Percentiles rank a stretch among this genome's conserved stretches.
Evolutionary conservation across 2,888 invertebrate genomes (phyloP).

Genomic region (Drosophila tripunctata): DNA sequence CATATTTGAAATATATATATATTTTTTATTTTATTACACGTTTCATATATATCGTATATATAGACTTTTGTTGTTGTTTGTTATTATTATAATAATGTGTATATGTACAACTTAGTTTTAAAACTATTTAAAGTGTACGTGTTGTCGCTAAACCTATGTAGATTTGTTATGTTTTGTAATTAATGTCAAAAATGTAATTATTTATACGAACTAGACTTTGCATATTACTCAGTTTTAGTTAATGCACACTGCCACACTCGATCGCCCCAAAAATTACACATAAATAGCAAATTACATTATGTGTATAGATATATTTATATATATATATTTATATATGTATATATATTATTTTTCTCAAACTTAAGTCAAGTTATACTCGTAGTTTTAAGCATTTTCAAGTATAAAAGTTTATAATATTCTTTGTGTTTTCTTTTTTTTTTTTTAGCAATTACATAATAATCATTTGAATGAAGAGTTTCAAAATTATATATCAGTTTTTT

Average conservation of each 20-base stretch:
- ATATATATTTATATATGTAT: slow-evolving; percentile 19
- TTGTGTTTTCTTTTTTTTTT: slow-evolving; percentile 10
- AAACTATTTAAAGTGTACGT: slow-evolving; percentile 68
- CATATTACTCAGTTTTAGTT: slow-evolving; percentile 44
- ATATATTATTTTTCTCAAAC: slow-evolving; percentile 38
- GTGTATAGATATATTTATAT: slow-evolving; percentile 20
- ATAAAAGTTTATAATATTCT: slow-evolving; percentile 53
- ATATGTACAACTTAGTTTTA: slow-evolving; percentile 70
- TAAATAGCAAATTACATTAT: slow-evolving; percentile 52
- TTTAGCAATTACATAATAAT: slow-evolving; percentile 33
- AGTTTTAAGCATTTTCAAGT: slow-evolving; percentile 47
- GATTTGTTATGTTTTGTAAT: slow-evolving; percentile 63
- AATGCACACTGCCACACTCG: slow-evolving; percentile 34
- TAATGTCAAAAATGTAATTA: slow-evolving; percentile 62
- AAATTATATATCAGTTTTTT: slow-evolving; percentile 59
- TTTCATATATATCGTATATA: slow-evolving; percentile 74
- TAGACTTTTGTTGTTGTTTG: slow-evolving; percentile 60
- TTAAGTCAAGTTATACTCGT: slow-evolving; percentile 48
- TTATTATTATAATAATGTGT: slow-evolving; percentile 50
- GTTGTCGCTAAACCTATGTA: slow-evolving; percentile 60
- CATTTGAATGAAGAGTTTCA: slow-evolving; percentile 44
- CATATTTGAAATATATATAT: slow-evolving; percentile 71
- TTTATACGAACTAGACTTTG: slow-evolving; percentile 40
- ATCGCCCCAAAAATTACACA: slow-evolving; percentile 37
- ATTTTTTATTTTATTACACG: slow-evolving; percentile 72